phyloP scores from a whole-genome alignment of 2,113 vertebrate species.

The Poecile atricapillus region DNA sequence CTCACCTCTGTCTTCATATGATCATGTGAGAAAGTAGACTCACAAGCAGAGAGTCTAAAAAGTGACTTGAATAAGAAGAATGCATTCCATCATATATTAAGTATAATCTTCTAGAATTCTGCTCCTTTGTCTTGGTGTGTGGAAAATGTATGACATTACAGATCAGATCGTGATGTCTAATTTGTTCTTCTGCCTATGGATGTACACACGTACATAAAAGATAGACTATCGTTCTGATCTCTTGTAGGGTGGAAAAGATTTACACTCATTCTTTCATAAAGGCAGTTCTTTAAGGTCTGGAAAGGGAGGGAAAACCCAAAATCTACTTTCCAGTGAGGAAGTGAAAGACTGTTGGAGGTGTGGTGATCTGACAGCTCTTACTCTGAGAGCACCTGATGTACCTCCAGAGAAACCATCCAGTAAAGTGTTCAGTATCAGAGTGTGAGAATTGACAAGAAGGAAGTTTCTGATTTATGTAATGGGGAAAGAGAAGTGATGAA shows the following conservation, averaged over 20 bases:
- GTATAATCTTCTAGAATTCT: neutral
- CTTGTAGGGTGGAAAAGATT: neutral
- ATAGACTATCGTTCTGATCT: neutral
- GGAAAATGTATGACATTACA: neutral
- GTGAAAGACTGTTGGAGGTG: neutral
- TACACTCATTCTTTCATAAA: neutral
- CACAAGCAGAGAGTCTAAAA: neutral
- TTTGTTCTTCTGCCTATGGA: neutral
- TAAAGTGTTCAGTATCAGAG: neutral
- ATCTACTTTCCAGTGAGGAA: neutral
- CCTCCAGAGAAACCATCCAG: neutral
- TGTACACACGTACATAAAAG: neutral
- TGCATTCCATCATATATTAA: neutral
- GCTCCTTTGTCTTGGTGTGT: neutral
- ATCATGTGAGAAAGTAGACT: accelerated
- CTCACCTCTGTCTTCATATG: neutral
- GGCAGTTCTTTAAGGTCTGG: neutral
- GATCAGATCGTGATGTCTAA: neutral
- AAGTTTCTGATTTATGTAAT: neutral
- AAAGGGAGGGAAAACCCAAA: neutral
- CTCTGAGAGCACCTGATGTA: neutral
- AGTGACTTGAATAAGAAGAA: neutral
- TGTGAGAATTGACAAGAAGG: neutral
- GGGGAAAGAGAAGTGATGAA: neutral
- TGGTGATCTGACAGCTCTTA: neutral